Conservation (phyloP, 2,888 invertebrate species). For the Drosophila fulvimacula region DNA sequence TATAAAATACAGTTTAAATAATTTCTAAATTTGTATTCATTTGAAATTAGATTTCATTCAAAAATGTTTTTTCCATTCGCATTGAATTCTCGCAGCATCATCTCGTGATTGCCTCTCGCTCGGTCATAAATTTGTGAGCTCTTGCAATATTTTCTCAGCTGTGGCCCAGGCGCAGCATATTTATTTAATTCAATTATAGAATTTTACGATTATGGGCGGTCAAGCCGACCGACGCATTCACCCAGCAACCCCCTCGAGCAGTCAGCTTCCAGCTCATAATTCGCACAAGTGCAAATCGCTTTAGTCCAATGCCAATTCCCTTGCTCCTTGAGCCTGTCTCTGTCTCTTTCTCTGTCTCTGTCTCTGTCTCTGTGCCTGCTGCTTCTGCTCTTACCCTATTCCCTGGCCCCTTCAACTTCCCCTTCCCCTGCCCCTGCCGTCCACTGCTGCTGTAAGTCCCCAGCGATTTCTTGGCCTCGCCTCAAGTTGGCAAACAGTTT, state of each 20-base stretch:
- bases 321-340: not conserved
- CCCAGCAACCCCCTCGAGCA: conserved; percentile 27
- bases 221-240: not conserved
- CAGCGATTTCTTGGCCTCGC: conserved; percentile 55
- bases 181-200: conserved; percentile 84
- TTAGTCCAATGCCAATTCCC: conserved; percentile 17
- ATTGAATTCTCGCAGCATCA: not conserved
- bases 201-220: conserved; percentile 82
- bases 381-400: not conserved
- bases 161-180: conserved; percentile 72
- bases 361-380: not conserved
- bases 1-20: not conserved
- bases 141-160: conserved; percentile 77
- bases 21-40: not conserved
- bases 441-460: conserved; percentile 50
- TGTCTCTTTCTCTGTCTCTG: not conserved
- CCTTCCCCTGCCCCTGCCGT: not conserved
- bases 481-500: conserved; percentile 74
- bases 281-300: conserved; percentile 78
- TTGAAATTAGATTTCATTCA: not conserved
- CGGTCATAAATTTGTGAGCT: conserved; percentile 59
- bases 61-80: not conserved
- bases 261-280: conserved; percentile 61
- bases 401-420: not conserved
- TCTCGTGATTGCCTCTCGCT: not conserved